phyloP scores from a whole-genome alignment of 2,113 vertebrate genomes.

The Caranx melampygus region DNA sequence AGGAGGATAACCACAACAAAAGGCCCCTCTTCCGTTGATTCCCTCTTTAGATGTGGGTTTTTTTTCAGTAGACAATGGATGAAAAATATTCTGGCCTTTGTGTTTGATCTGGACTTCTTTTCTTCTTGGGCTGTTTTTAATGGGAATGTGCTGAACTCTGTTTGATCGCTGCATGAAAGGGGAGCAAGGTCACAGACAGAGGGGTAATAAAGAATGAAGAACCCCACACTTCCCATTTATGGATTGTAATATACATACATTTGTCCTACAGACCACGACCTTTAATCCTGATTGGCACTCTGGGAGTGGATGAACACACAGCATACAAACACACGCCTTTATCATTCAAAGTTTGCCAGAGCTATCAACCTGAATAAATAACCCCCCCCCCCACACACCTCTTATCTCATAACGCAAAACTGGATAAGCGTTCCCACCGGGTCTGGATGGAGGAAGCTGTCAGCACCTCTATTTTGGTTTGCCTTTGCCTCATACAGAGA shows the following conservation, averaged over 20 bases:
- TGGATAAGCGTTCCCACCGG: slow-evolving; percentile 74
- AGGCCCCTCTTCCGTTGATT: slow-evolving; percentile 57
- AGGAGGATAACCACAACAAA: slow-evolving; percentile 75
- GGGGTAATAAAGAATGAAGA: slow-evolving; percentile 6
- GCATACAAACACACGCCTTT: slow-evolving; percentile 58
- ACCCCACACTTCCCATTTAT: slow-evolving; percentile 41
- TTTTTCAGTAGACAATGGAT: slow-evolving; percentile 65
- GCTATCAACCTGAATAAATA: slow-evolving; percentile 81
- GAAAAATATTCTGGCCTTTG: slow-evolving; percentile 61
- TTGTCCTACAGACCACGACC: slow-evolving; percentile 61
- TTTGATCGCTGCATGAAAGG: slow-evolving; percentile 45
- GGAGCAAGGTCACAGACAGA: slow-evolving; percentile 42
- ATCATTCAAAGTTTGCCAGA: slow-evolving; percentile 72
- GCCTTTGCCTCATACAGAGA: slow-evolving; percentile 64
- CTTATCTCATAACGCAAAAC: slow-evolving; percentile 74
- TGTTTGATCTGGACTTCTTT: slow-evolving; percentile 64
- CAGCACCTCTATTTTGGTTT: slow-evolving; percentile 78
- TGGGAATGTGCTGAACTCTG: slow-evolving; percentile 24
- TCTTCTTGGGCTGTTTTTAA: slow-evolving; percentile 24
- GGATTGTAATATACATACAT: slow-evolving; percentile 48
- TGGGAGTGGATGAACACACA: slow-evolving; percentile 45
- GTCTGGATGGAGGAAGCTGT: slow-evolving; percentile 76
- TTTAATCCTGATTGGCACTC: slow-evolving; percentile 78
- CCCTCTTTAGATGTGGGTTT: slow-evolving; percentile 53
- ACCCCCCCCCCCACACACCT: slow-evolving; percentile 38